phyloP scores from a whole-genome alignment of 2,888 invertebrate genomes.

The Acrobasis consociella region DNA sequence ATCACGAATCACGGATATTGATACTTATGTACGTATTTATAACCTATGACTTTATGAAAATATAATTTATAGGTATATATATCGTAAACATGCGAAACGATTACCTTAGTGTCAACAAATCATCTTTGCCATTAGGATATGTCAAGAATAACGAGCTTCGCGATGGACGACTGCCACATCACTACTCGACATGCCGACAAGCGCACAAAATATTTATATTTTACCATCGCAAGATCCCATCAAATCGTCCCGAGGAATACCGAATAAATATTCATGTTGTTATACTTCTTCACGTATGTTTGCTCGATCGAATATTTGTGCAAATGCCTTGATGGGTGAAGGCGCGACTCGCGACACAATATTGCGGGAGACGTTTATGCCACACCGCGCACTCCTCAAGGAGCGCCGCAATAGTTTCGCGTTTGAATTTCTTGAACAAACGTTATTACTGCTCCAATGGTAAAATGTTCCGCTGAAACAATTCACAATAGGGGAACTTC shows the following conservation, averaged over 20 bases:
- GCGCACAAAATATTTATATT: slow-evolving; percentile 29
- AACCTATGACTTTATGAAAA: no score
- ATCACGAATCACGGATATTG: background rate
- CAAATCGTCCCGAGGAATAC: slow-evolving; percentile 31
- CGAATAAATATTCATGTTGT: slow-evolving; percentile 33
- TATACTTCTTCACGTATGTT: slow-evolving; percentile 35
- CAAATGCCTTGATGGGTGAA: slow-evolving; percentile 44
- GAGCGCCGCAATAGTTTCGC: slow-evolving; percentile 67
- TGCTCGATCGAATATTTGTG: slow-evolving; percentile 48
- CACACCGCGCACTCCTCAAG: slow-evolving; percentile 47
- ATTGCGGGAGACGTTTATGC: slow-evolving; percentile 52
- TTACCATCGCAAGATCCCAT: slow-evolving; percentile 31
- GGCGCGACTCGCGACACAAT: slow-evolving; percentile 43
- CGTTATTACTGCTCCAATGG: slow-evolving; percentile 75
- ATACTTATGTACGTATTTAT: background rate
- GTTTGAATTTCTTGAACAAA: slow-evolving; percentile 77
- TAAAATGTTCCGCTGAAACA: slow-evolving; percentile 70
- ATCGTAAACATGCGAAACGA: background rate
- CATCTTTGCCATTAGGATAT: slow-evolving; percentile 33
- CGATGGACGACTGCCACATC: slow-evolving; percentile 24
- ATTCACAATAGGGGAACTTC: slow-evolving; percentile 72
- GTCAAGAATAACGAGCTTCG: slow-evolving; percentile 41
- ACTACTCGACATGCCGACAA: slow-evolving; percentile 26
- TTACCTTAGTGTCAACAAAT: slow-evolving; percentile 9
- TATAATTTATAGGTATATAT: background rate